Evolutionary conservation across 1,140 invertebrate species (phyloP).

Genomic region (Halictus rubicundus): DNA sequence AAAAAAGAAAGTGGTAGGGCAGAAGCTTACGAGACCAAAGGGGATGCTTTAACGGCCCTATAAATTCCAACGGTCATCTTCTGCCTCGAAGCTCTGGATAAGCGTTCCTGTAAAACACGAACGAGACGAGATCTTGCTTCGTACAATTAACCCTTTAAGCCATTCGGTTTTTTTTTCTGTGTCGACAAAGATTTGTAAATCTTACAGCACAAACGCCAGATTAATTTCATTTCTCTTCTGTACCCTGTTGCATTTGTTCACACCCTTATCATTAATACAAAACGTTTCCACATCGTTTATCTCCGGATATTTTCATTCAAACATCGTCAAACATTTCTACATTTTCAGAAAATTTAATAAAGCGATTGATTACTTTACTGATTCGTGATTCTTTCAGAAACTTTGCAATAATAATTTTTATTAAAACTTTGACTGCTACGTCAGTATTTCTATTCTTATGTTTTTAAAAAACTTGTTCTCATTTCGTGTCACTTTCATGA

Average conservation of each 20-base stretch:
- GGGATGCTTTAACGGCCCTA: slow-evolving; percentile 73
- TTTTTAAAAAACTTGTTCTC: no score
- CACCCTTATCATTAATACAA: neutral
- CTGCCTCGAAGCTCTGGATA: slow-evolving; percentile 68
- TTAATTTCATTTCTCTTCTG: neutral
- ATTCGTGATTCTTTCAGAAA: no score
- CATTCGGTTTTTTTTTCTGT: slow-evolving; percentile 21
- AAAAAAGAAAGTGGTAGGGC: slow-evolving; percentile 67
- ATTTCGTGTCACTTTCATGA: no score
- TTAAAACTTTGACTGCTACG: no score
- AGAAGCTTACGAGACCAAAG: slow-evolving; percentile 69
- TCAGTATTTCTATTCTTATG: no score
- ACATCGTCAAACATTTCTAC: no score
- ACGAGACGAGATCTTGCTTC: slow-evolving; percentile 57
- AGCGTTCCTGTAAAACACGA: slow-evolving; percentile 71
- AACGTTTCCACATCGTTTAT: no score
- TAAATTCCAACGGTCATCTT: slow-evolving; percentile 78
- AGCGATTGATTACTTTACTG: no score
- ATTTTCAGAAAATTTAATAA: no score
- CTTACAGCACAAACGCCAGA: neutral
- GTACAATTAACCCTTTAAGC: slow-evolving; percentile 66
- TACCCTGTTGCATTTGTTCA: neutral
- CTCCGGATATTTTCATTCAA: no score
- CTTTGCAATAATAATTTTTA: no score
- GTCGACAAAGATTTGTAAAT: neutral